Percentiles rank a stretch among this genome's conserved stretches.
Evolutionary conservation across 2,113 vertebrate genomes (phyloP).

Genomic region (Peromyscus californicus): DNA sequence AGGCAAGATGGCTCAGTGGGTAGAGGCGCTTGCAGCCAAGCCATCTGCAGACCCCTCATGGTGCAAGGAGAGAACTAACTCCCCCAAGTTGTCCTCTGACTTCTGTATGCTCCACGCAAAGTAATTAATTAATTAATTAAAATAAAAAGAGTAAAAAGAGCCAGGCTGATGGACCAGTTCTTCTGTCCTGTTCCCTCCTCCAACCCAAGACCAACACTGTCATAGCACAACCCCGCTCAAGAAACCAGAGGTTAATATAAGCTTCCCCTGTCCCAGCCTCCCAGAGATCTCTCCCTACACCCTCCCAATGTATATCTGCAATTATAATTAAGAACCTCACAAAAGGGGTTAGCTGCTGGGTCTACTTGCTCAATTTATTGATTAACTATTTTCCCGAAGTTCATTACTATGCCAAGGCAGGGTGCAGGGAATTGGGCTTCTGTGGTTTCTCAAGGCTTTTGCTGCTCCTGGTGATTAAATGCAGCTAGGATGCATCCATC

Average conservation of each 20-base stretch:
- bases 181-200: not conserved
- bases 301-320: slow-evolving; percentile 84
- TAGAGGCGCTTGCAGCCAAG: not conserved
- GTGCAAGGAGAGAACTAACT: not conserved
- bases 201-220: not conserved
- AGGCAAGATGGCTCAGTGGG: not conserved
- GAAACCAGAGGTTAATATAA: not conserved
- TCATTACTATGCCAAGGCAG: slow-evolving; percentile 87
- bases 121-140: not conserved
- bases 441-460: slow-evolving; percentile 82
- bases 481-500: slow-evolving; percentile 86
- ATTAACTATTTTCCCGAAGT: slow-evolving; percentile 90
- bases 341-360: slow-evolving; percentile 83
- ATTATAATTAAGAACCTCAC: slow-evolving; percentile 86
- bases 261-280: not conserved
- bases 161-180: no score
- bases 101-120: not conserved
- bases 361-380: slow-evolving; percentile 89
- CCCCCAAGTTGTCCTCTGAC: not conserved
- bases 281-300: not conserved
- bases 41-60: not conserved
- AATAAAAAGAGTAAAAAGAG: not conserved
- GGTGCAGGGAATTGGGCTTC: slow-evolving; percentile 83
- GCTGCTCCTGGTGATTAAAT: slow-evolving; percentile 86
- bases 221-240: no score